Conservation (phyloP, 2,797 vertebrate genomes). For the Gastrophryne carolinensis region DNA sequence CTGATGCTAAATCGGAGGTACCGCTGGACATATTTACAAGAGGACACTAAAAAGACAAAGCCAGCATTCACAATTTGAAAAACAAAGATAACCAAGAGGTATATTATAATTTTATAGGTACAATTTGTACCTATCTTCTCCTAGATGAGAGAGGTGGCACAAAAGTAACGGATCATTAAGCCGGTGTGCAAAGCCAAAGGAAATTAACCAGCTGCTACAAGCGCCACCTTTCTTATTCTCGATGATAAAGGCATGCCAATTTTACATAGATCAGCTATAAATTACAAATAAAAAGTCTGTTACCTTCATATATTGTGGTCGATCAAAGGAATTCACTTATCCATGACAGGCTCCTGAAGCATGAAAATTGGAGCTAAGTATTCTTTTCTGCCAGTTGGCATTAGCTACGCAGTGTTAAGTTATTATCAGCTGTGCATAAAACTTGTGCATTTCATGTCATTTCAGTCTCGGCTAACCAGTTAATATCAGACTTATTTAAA, state of each 20-base stretch:
- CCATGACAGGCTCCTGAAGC: conserved; percentile 57
- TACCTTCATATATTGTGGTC: conserved; percentile 55
- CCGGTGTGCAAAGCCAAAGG: conserved; percentile 79
- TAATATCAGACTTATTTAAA: conserved; percentile 30
- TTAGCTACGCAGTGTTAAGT: conserved; percentile 32
- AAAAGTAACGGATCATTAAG: conserved; percentile 80
- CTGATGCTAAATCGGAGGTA: conserved; percentile 54
- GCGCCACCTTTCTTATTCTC: conserved; percentile 69
- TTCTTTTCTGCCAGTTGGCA: conserved; percentile 34
- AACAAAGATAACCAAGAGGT: conserved; percentile 72
- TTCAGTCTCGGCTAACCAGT: conserved; percentile 9
- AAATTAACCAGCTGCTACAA: conserved; percentile 81
- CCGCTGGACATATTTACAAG: conserved; percentile 50
- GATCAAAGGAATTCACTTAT: conserved; percentile 56
- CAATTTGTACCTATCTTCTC: conserved; percentile 79
- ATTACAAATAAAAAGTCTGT: conserved; percentile 61
- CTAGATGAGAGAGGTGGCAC: conserved; percentile 81
- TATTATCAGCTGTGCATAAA: conserved; percentile 34
- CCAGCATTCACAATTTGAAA: conserved; percentile 65
- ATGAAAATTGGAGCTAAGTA: conserved; percentile 19
- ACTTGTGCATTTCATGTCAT: conserved; percentile 17
- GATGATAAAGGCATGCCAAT: conserved; percentile 61
- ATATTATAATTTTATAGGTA: conserved; percentile 78
- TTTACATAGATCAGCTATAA: conserved; percentile 61
- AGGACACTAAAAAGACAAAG: conserved; percentile 60